Conservation (phyloP, 2,797 vertebrate genomes). For the Onychomys arenicola region DNA sequence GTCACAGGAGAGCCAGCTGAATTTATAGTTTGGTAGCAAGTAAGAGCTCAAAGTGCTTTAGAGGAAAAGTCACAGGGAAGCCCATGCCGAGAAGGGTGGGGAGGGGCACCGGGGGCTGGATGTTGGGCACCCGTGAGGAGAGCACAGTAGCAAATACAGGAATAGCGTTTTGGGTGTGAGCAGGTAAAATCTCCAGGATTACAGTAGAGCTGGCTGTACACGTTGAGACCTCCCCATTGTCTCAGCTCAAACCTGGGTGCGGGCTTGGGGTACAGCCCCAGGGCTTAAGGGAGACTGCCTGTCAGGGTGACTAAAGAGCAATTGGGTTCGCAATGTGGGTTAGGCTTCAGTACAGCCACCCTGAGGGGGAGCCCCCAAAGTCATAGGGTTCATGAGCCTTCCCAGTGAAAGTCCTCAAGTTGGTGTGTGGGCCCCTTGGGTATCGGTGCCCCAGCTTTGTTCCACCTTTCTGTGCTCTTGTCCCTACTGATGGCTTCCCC, state of each 20-base stretch:
- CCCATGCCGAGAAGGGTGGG: neutral
- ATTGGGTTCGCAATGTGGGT: neutral
- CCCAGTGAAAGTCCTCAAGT: neutral
- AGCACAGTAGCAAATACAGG: neutral
- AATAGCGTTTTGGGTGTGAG: neutral
- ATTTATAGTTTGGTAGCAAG: constrained; percentile 15
- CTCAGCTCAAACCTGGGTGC: neutral
- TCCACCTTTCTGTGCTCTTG: neutral
- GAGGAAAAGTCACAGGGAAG: neutral
- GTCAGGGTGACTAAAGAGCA: neutral
- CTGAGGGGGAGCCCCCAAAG: neutral
- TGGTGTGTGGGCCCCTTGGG: rapidly evolving
- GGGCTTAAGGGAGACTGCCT: neutral
- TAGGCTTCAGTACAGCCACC: neutral
- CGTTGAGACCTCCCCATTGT: neutral
- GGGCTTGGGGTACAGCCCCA: neutral
- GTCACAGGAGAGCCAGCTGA: constrained; percentile 2
- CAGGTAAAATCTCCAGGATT: neutral
- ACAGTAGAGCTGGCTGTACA: neutral
- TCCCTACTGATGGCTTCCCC: neutral
- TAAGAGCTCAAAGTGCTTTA: neutral
- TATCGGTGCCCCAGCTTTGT: neutral
- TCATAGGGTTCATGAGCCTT: neutral
- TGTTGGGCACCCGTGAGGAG: neutral
- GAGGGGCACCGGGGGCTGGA: neutral